Evolutionary conservation across 2,113 vertebrate genomes (phyloP), one percentile per base, ranked within the genome.

Genomic region (Leucoraja erinaceus): DNA sequence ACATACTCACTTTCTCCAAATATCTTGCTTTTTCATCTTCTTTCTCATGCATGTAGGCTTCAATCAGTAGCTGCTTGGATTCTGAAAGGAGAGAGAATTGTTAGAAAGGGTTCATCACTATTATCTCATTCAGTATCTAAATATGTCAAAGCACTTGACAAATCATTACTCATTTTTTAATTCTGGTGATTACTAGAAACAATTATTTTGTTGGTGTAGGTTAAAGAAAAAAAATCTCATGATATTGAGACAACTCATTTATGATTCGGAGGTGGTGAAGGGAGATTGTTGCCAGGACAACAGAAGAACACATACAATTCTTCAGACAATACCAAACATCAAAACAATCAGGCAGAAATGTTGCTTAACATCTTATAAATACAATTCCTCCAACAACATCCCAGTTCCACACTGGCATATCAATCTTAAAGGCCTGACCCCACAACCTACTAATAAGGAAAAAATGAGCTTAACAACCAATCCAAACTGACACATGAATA

Each of bases 1-100:
- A 28, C 38, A 54, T 38, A 72, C 95, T 94, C 94, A 97, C 96
- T 96, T 96, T 96, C 92, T 96, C 93, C 90, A 96, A 93, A 93
- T 95, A 96, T 25, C 93, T 94, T 92, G 86, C 93, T 93, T 95
- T 96, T 74, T 94, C 94, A 33, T 96, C 93, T 54, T 92, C 92
- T 93, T 94, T 94, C 81, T 95, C 94, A 63, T 33, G 93, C 93
- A 94, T 94, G 10, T 94, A 93, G 38, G 38, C 92, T 94, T 95
- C 93, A 1, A 59, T 83, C 63, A 93, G n/a, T 72, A 83, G 3
- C 54, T 94, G 93, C 66, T 93, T 86, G 11, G 25, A 94, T 88
- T 94, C 96, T 96, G 94, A 93, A 94, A 93, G 33, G 94, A 94
- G 93, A 92, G 25, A n/a, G n/a, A 14, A 12, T 1, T 2, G 20